Conservation (phyloP, 2,797 vertebrate genomes). For the Carduelis carduelis region DNA sequence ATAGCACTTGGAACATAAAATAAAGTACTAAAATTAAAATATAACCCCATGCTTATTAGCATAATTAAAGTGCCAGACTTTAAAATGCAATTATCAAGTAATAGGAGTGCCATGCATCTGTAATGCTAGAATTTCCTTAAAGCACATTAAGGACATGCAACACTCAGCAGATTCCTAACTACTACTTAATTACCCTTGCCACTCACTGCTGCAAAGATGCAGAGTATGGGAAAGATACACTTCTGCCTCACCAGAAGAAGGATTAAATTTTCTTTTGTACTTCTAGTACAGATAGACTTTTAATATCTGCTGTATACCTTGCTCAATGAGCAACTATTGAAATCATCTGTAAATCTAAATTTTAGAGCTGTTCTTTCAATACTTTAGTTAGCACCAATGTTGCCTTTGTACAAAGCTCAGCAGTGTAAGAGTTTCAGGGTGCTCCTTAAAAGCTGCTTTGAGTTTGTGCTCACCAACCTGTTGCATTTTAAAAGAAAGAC, state of each 20-base stretch:
- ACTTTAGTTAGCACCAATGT: neutral
- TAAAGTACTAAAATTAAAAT: conserved; percentile 54
- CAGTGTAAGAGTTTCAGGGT: neutral
- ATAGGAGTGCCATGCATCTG: conserved; percentile 5
- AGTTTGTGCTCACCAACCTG: neutral
- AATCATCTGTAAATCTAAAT: neutral
- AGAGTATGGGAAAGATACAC: neutral
- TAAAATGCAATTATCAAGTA: conserved; percentile 54
- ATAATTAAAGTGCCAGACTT: conserved; percentile 53
- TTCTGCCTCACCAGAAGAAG: neutral
- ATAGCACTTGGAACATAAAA: conserved; percentile 18
- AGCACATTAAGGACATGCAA: conserved; percentile 32
- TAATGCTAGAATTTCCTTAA: conserved; percentile 37
- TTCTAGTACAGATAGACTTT: neutral
- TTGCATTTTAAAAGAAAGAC: neutral
- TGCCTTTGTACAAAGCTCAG: neutral
- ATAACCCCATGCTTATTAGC: neutral
- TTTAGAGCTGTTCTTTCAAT: neutral
- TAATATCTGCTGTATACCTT: neutral
- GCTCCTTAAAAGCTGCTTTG: neutral
- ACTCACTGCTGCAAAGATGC: neutral
- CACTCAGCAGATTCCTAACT: conserved; percentile 63
- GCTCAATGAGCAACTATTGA: neutral
- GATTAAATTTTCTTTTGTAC: neutral
- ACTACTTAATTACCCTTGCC: conserved; percentile 36